Conservation (phyloP, 2,113 vertebrate species). For the Struthio camelus region DNA sequence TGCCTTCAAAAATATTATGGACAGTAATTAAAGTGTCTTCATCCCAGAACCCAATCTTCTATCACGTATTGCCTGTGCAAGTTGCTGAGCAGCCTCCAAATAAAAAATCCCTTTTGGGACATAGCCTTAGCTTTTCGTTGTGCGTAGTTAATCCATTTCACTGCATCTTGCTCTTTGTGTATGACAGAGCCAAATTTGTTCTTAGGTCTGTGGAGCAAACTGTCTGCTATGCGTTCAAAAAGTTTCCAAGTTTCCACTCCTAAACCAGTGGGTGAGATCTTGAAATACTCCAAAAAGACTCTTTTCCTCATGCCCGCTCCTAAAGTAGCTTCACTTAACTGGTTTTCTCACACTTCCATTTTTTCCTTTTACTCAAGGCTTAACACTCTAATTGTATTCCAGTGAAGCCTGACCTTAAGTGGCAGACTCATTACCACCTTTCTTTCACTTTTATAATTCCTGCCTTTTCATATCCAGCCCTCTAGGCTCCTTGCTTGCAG, state of each 20-base stretch:
- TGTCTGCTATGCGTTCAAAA: neutral
- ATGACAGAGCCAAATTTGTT: neutral
- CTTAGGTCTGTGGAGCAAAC: neutral
- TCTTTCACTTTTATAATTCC: conserved; percentile 8
- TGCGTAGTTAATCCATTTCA: neutral
- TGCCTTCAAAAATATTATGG: neutral
- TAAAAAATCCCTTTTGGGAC: neutral
- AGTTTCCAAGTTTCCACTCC: neutral
- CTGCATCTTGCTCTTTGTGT: neutral
- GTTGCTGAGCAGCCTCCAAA: neutral
- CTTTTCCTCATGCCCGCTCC: neutral
- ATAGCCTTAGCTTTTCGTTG: neutral
- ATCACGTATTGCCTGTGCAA: neutral
- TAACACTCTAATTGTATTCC: neutral
- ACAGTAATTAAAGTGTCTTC: neutral
- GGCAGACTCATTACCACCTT: conserved; percentile 7
- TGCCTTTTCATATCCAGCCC: neutral
- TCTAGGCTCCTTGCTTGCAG: neutral
- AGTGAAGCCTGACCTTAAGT: neutral
- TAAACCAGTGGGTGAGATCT: neutral
- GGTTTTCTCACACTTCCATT: neutral
- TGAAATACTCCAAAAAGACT: neutral
- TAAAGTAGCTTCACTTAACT: neutral
- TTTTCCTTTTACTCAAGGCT: neutral
- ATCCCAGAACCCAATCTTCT: neutral